Conservation (phyloP, 2,888 invertebrate genomes). For the Drosophila mercatorum region DNA sequence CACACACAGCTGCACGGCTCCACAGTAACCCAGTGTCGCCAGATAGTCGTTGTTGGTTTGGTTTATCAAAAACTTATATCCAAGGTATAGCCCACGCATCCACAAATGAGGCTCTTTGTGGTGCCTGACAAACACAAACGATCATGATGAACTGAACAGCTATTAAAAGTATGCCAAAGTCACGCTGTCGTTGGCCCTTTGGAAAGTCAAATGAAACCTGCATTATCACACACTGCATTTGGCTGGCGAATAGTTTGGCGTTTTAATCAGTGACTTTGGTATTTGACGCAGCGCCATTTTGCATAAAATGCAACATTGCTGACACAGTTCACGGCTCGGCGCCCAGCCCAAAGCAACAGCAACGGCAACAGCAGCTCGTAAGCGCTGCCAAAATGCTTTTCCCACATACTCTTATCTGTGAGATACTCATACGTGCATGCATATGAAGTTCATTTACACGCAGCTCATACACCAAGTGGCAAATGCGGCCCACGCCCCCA, state of each 20-base stretch:
- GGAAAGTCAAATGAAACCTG: conserved; percentile 25
- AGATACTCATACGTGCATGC: conserved; percentile 43
- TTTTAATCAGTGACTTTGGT: conserved; percentile 40
- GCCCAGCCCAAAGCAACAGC: conserved; percentile 49
- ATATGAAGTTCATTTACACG: conserved; percentile 76
- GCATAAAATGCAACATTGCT: conserved; percentile 69
- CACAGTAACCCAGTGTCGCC: conserved; percentile 57
- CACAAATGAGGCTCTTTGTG: conserved; percentile 25
- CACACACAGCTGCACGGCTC: conserved; percentile 43
- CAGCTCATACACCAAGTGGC: conserved; percentile 50
- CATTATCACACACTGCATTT: conserved; percentile 59
- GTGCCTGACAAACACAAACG: conserved; percentile 14
- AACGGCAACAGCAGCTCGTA: conserved; percentile 29
- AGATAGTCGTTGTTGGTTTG: conserved; percentile 44
- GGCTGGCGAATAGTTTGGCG: conserved; percentile 49
- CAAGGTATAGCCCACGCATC: conserved; percentile 49
- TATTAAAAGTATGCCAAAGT: conserved; percentile 74
- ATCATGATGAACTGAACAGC: conserved; percentile 33
- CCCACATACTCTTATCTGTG: conserved; percentile 61
- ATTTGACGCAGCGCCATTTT: conserved; percentile 50
- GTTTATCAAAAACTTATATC: conserved; percentile 48
- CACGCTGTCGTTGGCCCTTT: conserved; percentile 65
- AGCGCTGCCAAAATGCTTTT: conserved; percentile 74
- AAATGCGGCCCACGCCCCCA: conserved; percentile 26
- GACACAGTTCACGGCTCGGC: conserved; percentile 74